These are phyloP conservation scores for Napeogenes sylphis DNA, from an alignment of 2,888 invertebrate species.

Conservation along the genomic window DNA sequence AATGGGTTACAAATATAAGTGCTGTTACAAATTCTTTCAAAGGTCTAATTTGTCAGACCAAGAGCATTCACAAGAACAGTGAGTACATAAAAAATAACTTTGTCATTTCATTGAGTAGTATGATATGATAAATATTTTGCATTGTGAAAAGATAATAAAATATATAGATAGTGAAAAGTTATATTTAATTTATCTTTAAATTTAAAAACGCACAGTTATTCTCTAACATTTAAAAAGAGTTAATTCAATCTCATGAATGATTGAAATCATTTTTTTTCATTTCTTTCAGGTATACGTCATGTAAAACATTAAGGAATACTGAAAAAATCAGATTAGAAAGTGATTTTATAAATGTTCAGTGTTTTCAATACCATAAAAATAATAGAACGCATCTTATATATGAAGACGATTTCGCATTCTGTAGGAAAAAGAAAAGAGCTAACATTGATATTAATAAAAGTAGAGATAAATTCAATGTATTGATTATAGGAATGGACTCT, in stretches of 20 bases:
- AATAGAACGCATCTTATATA: slow-evolving; percentile 51
- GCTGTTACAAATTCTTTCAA: slow-evolving; percentile 53
- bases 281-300: slow-evolving; percentile 49
- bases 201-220: background rate
- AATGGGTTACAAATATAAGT: slow-evolving; percentile 43
- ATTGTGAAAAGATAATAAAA: too few species aligned
- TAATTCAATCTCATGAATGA: too few species aligned
- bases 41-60: slow-evolving; percentile 12
- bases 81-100: slow-evolving; percentile 7
- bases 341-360: slow-evolving; percentile 60
- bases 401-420: slow-evolving; percentile 64
- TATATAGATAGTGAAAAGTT: too few species aligned
- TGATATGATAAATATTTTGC: too few species aligned
- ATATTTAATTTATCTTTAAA: background rate
- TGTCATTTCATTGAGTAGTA: background rate
- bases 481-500: slow-evolving; percentile 91
- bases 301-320: slow-evolving; percentile 46
- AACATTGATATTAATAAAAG: slow-evolving; percentile 32
- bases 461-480: slow-evolving; percentile 70
- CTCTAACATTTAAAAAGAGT: background rate
- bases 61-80: slow-evolving; percentile 18
- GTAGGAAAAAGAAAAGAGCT: slow-evolving; percentile 61
- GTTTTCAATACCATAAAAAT: slow-evolving; percentile 45
- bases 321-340: slow-evolving; percentile 45
- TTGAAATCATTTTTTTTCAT: background rate